Conservation (phyloP, 2,797 vertebrate genomes). For the Echeneis naucrates region DNA sequence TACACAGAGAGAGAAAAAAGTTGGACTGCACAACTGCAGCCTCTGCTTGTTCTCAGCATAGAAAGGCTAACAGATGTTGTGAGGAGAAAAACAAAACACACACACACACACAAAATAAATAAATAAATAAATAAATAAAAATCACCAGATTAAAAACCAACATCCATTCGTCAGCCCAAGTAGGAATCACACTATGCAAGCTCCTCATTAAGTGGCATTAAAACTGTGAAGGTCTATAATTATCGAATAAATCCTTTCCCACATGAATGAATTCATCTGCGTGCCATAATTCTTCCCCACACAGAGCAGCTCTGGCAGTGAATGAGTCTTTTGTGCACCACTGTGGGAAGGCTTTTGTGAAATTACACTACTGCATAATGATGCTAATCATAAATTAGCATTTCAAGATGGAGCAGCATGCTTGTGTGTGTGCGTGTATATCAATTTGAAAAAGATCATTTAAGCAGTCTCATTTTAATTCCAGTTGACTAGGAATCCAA, state of each 20-base stretch:
- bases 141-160: conserved; percentile 70
- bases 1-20: conserved; percentile 45
- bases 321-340: conserved; percentile 83
- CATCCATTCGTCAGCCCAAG: conserved; percentile 70
- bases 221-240: conserved; percentile 85
- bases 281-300: conserved; percentile 79
- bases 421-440: conserved; percentile 52
- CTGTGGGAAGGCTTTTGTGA: conserved; percentile 83
- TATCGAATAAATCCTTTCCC: conserved; percentile 84
- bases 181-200: conserved; percentile 75
- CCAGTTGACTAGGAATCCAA: conserved; percentile 8
- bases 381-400: conserved; percentile 86
- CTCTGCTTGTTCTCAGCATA: conserved; percentile 41
- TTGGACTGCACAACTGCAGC: conserved; percentile 35
- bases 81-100: conserved; percentile 67
- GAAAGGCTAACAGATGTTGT: conserved; percentile 74
- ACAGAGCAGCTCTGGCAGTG: conserved; percentile 73
- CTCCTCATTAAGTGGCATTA: conserved; percentile 84
- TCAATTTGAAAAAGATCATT: conserved; percentile 38
- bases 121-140: too few species aligned
- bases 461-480: conserved; percentile 40
- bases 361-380: conserved; percentile 84
- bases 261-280: conserved; percentile 80
- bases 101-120: too few species aligned
- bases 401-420: conserved; percentile 78